Evolutionary conservation across 1,140 invertebrate species (phyloP), one percentile per base, ranked within the genome.

Genomic region (Carcinoscorpius rotundicauda): DNA sequence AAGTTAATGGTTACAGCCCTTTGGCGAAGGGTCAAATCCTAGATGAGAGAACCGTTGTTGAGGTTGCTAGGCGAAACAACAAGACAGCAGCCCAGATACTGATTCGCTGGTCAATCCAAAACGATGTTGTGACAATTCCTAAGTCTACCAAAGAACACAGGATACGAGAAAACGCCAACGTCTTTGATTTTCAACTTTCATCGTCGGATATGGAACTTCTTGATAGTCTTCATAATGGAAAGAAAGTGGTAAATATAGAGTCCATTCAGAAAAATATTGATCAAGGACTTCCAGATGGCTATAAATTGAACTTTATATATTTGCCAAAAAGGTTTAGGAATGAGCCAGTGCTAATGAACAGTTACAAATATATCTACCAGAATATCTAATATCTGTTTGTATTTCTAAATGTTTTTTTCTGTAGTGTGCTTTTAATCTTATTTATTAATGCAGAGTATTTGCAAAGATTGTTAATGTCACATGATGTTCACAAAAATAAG

Each of bases 1-100:
- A 70, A 51, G 58, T 75, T 60, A 61, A 78, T 74, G 77, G 78
- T 51, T 79, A 78, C 67, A 78, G 77, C 71, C 78, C 78, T 53
- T 68, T 79, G 52, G 77, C 74, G 29, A 78, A 78, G 66, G 77
- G 77, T 52, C 65, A 63, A 48, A 66, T 75, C 48, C 64, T 78
- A 51, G 70, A 70, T 8, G 73, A 76, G 53, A 55, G 68, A n/a
- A 51, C 62, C 29, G 68, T 78, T 10, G 61, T 69, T 4, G 49
- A 61, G 10, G 70, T 77, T 48, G 73, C 74, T 49, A 61, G 70
- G 55, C 68, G 68, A 49, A 66, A 70, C 59, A 64, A 63, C 0
- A 72, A 70, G 64, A 74, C 74, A 49, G 70, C 75, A 52, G 75
- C 76, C 6, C 77, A 77, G 67, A 64, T 78, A 58, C 68, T 78